These are phyloP conservation scores for Ypsolopha sequella DNA, from an alignment of 2,888 invertebrate species.

Conservation along the genomic window DNA sequence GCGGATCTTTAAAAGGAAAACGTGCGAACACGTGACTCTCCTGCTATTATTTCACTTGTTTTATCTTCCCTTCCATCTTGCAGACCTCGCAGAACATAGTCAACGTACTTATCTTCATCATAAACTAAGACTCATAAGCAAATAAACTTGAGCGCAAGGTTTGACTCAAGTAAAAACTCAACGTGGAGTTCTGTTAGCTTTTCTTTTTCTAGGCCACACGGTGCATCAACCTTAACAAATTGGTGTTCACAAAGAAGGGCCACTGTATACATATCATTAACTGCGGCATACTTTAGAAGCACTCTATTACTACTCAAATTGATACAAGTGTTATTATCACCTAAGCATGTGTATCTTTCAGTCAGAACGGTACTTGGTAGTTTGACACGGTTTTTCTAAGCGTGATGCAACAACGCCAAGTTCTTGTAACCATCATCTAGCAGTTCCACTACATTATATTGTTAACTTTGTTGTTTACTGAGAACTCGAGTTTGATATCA, in stretches of 20 bases:
- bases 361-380: neutral
- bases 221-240: neutral
- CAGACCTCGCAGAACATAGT: too few relatives aligned
- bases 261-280: neutral
- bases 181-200: neutral
- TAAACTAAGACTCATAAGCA: too few relatives aligned
- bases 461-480: too few relatives aligned
- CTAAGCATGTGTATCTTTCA: neutral
- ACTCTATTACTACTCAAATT: constrained; percentile 25
- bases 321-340: constrained; percentile 30
- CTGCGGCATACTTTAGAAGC: constrained; percentile 7
- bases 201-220: neutral
- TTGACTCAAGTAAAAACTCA: neutral
- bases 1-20: neutral
- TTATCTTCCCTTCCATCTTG: neutral
- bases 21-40: neutral
- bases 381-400: too few relatives aligned
- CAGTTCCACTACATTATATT: too few relatives aligned
- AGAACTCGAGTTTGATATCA: too few relatives aligned
- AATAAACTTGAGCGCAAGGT: neutral
- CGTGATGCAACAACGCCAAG: too few relatives aligned
- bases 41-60: neutral
- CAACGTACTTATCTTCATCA: too few relatives aligned
- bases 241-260: neutral
- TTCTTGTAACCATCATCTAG: too few relatives aligned